Evolutionary conservation across 1,140 invertebrate species (phyloP).

Genomic region (Drosophila bocqueti): DNA sequence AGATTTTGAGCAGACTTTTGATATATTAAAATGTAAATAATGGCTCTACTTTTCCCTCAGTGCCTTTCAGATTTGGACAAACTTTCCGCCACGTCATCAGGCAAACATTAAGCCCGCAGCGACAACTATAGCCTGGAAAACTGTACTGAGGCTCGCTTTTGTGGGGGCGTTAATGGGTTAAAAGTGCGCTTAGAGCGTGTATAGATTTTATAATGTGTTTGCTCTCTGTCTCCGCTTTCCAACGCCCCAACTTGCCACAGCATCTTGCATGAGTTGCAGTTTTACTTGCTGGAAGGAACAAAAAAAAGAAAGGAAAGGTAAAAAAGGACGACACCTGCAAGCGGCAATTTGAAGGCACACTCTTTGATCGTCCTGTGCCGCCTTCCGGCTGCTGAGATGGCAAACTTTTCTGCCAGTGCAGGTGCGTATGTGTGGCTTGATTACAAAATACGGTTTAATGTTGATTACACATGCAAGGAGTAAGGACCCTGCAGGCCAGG

Average conservation of each 20-base stretch:
- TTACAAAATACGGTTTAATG: slow-evolving; percentile 82
- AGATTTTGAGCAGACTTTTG: too few relatives aligned
- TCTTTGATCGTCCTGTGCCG: slow-evolving; percentile 43
- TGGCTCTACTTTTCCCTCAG: slow-evolving; percentile 2
- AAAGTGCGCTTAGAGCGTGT: slow-evolving; percentile 79
- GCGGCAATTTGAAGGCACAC: slow-evolving; percentile 35
- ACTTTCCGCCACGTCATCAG: slow-evolving; percentile 74
- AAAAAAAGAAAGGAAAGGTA: slow-evolving; percentile 29
- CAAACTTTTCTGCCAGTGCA: slow-evolving; percentile 56
- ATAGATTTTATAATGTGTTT: slow-evolving; percentile 82
- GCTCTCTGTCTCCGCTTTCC: slow-evolving; percentile 23
- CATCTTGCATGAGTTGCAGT: slow-evolving; percentile 68
- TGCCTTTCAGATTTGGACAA: slow-evolving; percentile 22
- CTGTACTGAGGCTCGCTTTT: slow-evolving; percentile 29
- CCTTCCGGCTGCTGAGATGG: slow-evolving; percentile 71
- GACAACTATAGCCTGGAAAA: slow-evolving; percentile 29
- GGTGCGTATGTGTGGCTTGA: slow-evolving; percentile 58
- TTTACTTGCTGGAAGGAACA: slow-evolving; percentile 20
- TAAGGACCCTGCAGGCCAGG: slow-evolving; percentile 23
- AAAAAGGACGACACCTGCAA: slow-evolving; percentile 57
- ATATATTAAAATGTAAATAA: background rate
- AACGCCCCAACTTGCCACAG: background rate
- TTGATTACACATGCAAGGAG: slow-evolving; percentile 75
- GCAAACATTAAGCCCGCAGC: slow-evolving; percentile 59
- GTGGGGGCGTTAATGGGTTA: slow-evolving; percentile 78